Evolutionary conservation across 1,140 invertebrate genomes (phyloP), one percentile per base, ranked within the genome.

Genomic region (Dendrolimus kikuchii): DNA sequence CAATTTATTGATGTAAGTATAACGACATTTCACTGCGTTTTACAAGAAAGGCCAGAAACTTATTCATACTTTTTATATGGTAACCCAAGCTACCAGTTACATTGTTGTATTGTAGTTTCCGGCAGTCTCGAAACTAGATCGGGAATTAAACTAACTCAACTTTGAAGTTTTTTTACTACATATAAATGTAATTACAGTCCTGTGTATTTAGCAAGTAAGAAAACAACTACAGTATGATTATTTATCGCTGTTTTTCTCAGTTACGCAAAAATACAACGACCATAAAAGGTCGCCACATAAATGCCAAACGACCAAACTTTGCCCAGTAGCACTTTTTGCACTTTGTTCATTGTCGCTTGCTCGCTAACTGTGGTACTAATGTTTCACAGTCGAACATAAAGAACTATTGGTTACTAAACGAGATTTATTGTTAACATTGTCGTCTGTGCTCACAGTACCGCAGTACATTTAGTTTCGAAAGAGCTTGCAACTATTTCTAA

Each of bases 401-500:
- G 55, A 62, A 51, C 55, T 58, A 62, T 52, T 70, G 59, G 67
- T 64, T 50, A 58, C 38, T 51, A 60, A 64, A 66, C n/a, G 47
- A 41, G 23, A 59, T 62, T 51, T 49, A 53, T 45, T 55, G 44
- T 51, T 46, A 48, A 38, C 50, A 61, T 36, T 58, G 47, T 53
- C 49, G 55, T 55, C 53, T 59, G 49, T 45, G 49, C 7, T 38
- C 39, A 46, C 40, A 4, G 46, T 51, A 52, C 38, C 53, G 40
- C 7, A 59, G 51, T 60, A 57, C 53, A 36, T 42, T 51, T 59
- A 39, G 57, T 73, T 77, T 70, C 66, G 64, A 71, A 74, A 74
- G 44, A 51, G 55, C 46, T 63, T 61, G 53, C 54, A 71, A 65
- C 63, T 68, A 66, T 71, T 71, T 71, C 59, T 71, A 68, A 69